Percentiles rank a stretch among this genome's conserved stretches.
Evolutionary conservation across 2,888 invertebrate species (phyloP).

Genomic region (Drosophila diplacantha): DNA sequence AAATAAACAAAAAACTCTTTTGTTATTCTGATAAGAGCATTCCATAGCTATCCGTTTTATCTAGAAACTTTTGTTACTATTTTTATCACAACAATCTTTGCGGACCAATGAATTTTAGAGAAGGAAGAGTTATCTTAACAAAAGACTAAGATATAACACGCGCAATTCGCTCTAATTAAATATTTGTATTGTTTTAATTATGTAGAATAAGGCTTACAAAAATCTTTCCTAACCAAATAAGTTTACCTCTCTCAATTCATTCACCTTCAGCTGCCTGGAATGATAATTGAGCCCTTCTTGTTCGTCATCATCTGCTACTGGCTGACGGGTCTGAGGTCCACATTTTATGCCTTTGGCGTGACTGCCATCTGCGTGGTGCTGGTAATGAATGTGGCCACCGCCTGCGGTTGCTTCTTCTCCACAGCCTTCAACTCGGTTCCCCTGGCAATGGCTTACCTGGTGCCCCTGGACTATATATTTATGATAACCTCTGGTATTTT

Average conservation of each 20-base stretch:
- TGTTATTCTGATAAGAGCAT: not conserved
- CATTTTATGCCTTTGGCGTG: conserved; percentile 83
- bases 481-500: conserved; percentile 94
- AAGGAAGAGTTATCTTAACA: not conserved
- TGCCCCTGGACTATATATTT: conserved; percentile 90
- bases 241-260: not conserved
- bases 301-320: conserved; percentile 91
- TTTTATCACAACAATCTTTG: not conserved
- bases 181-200: not conserved
- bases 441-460: conserved; percentile 88
- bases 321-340: conserved; percentile 87
- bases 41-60: not conserved
- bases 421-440: conserved; percentile 89
- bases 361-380: conserved; percentile 85
- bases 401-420: conserved; percentile 93
- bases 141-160: not conserved
- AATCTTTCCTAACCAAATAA: not conserved
- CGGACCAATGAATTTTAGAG: not conserved
- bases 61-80: not conserved
- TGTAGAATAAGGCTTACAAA: not conserved
- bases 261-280: conserved; percentile 86
- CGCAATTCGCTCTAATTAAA: too few relatives aligned
- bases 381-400: conserved; percentile 90
- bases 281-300: conserved; percentile 88
- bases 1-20: not conserved